Percentiles rank a stretch among this genome's conserved stretches.
Conservation (phyloP, 64 coral and sea anemone species). For the Montipora cactus region DNA sequence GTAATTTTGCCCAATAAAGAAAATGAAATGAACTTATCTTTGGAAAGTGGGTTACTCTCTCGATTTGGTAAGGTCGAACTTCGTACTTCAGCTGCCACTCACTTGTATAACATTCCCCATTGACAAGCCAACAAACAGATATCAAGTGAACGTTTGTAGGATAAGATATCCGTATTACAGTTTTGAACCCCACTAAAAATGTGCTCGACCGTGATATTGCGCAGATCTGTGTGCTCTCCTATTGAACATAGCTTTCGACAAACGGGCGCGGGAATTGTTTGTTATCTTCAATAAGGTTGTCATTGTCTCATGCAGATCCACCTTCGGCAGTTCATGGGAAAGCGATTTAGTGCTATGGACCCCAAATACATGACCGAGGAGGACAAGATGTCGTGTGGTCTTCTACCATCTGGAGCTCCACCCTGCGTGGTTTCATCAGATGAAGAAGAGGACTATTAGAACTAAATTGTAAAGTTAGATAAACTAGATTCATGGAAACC, state of each 20-base stretch:
- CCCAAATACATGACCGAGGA: slow-evolving; percentile 83
- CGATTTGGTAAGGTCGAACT: neutral
- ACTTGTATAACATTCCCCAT: too few relatives aligned
- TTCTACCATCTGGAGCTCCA: slow-evolving; percentile 13
- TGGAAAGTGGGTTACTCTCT: too few relatives aligned
- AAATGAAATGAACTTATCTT: too few relatives aligned
- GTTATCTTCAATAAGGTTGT: neutral
- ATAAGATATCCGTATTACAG: too few relatives aligned
- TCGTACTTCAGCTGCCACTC: too few relatives aligned
- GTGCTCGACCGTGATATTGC: too few relatives aligned
- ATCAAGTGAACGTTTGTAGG: too few relatives aligned
- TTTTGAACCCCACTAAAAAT: too few relatives aligned
- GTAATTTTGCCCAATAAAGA: neutral
- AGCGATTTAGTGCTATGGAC: slow-evolving; percentile 90
- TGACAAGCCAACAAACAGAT: too few relatives aligned
- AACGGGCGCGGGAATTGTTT: neutral
- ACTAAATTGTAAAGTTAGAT: neutral
- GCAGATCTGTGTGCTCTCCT: too few relatives aligned
- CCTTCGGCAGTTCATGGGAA: slow-evolving; percentile 92
- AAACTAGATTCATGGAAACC: too few relatives aligned
- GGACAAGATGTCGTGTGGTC: slow-evolving; percentile 85
- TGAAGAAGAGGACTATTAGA: slow-evolving; percentile 16
- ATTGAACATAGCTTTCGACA: neutral
- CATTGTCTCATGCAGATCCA: slow-evolving; percentile 74
- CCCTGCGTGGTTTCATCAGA: slow-evolving; percentile 24